Conservation (phyloP, 2,888 invertebrate species). For the Cinara cedri region DNA sequence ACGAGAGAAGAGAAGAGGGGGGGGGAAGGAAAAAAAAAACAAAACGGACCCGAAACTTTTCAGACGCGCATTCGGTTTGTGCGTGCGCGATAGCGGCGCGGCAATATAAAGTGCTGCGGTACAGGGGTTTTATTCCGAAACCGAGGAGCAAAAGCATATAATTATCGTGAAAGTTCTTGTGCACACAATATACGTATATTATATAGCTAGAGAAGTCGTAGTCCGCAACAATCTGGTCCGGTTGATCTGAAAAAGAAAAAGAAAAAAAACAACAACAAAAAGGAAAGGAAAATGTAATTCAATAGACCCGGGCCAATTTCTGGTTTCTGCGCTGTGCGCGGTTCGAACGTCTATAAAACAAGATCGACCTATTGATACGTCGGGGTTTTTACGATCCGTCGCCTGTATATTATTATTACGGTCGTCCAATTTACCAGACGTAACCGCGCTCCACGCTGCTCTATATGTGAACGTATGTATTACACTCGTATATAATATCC, state of each 20-base stretch:
- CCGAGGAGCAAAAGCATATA: slow-evolving; percentile 19
- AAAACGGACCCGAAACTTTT: slow-evolving; percentile 32
- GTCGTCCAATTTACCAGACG: slow-evolving; percentile 38
- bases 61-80: slow-evolving; percentile 30
- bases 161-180: slow-evolving; percentile 50
- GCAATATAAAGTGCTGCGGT: background rate
- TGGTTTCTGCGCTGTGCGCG: slow-evolving; percentile 36
- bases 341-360: slow-evolving; percentile 53
- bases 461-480: no score
- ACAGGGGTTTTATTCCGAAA: slow-evolving; percentile 11
- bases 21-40: background rate
- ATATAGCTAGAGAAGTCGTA: background rate
- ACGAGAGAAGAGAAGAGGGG: background rate
- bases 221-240: slow-evolving; percentile 30
- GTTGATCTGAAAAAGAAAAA: slow-evolving; percentile 35
- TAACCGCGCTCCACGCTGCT: background rate
- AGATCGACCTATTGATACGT: slow-evolving; percentile 55
- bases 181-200: background rate
- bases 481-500: no score
- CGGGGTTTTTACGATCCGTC: slow-evolving; percentile 45
- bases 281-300: slow-evolving; percentile 35
- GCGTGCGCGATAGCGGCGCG: slow-evolving; percentile 19
- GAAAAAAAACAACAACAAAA: background rate
- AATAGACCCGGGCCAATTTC: slow-evolving; percentile 53
- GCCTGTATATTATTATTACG: background rate